Base-by-base conservation (phyloP, 2,113 vertebrate species). In the Tretioscincus oriximinensis region DNA sequence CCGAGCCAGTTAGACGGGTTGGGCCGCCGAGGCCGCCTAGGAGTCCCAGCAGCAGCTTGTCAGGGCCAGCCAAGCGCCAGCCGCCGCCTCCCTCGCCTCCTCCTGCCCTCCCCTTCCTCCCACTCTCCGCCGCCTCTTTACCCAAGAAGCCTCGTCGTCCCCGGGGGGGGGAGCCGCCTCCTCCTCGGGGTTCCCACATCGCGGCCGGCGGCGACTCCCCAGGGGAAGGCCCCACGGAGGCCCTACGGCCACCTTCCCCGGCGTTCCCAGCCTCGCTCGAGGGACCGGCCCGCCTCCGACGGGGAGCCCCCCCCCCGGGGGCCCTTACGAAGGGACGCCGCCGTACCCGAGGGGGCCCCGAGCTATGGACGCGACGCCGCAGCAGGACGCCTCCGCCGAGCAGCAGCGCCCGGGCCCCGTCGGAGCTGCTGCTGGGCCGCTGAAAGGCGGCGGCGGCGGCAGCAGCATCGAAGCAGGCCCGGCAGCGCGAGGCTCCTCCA, bases 1-100 rank as follows among this genome's bases (percentile, higher is more conserved):
- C 93, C 90, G 91, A 96, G 96, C 97, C 96, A 95, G 97, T 98
- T 91, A 31, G 93, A 97, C 96, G 94, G 96, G 97, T 99, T 97
- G 92, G 75, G 86, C 91, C 82, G 83, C 91, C 85, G 80, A 4
- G 35, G 35, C 35, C 35, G 35, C 35, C 90, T 81, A 82, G 87
- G 90, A 93, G 92, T 86, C 86, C 26, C 86, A 58, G 54, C 54
- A 85, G 88, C 93, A 85, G 88, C 93, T 90, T 91, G 90, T 91
- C 90, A 83, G 74, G 84, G 92, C 92, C 83, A 87, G 90, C 83
- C 84, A 79, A 77, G 87, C 85, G 84, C 69, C 81, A 84, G 82
- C 78, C 76, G 84, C 83, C 85, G 82, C 66, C 54, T 85, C 70
- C 51, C 49, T 58, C 28, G 81, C 68, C 61, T 70, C 51, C 65